These are phyloP conservation scores for Volucella bombylans DNA, from an alignment of 2,888 invertebrate genomes.

Conservation along the genomic window DNA sequence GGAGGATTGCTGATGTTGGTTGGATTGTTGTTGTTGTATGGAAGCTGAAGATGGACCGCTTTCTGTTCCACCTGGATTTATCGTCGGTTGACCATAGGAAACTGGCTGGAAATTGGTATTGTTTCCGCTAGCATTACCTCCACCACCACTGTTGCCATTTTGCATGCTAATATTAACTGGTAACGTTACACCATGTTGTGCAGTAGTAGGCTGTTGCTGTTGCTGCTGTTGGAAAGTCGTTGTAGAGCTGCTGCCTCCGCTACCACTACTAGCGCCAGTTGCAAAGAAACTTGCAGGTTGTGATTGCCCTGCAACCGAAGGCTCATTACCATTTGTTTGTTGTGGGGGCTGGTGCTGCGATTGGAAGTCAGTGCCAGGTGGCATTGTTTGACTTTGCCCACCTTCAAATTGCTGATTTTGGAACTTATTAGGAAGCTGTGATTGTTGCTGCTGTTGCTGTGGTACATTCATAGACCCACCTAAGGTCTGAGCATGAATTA, in stretches of 20 bases:
- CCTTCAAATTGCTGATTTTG: slow-evolving; percentile 60
- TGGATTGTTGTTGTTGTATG: slow-evolving; percentile 61
- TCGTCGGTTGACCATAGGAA: slow-evolving; percentile 32
- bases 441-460: slow-evolving; percentile 74
- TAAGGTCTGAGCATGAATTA: slow-evolving; percentile 75
- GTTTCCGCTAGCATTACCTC: slow-evolving; percentile 36
- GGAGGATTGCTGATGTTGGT: slow-evolving; percentile 76
- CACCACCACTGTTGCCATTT: slow-evolving; percentile 75
- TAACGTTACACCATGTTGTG: slow-evolving; percentile 76
- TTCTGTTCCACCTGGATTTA: slow-evolving; percentile 37
- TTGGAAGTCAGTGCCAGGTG: slow-evolving; percentile 76
- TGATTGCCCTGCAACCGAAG: slow-evolving; percentile 61
- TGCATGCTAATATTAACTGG: slow-evolving; percentile 78
- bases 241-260: slow-evolving; percentile 82
- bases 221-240: slow-evolving; percentile 77
- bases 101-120: slow-evolving; percentile 56
- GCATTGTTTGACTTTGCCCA: slow-evolving; percentile 66
- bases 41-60: slow-evolving; percentile 52
- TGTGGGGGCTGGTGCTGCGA: slow-evolving; percentile 79
- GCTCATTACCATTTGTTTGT: slow-evolving; percentile 44
- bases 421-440: slow-evolving; percentile 77
- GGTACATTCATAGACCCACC: slow-evolving; percentile 76
- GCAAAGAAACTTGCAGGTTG: slow-evolving; percentile 59
- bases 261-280: slow-evolving; percentile 60
- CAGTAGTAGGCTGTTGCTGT: slow-evolving; percentile 77